These are phyloP conservation scores for Phania funesta DNA, from an alignment of 2,888 invertebrate species.

Conservation along the genomic window DNA sequence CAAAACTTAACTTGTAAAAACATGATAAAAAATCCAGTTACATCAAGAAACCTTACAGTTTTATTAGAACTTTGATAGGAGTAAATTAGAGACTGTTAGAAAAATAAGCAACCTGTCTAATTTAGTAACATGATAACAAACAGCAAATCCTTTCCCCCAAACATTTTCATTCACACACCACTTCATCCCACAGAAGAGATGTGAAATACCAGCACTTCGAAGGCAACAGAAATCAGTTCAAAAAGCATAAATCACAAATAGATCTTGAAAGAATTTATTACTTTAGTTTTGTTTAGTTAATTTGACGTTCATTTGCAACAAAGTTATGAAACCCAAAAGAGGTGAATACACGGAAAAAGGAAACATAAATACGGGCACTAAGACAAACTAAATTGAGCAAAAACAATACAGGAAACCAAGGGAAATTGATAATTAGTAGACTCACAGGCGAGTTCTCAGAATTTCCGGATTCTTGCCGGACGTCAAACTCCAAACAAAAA, in stretches of 20 bases:
- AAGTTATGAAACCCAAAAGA: not conserved
- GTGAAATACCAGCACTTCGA: not conserved
- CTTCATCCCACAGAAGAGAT: not conserved
- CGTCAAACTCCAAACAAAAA: too few relatives aligned
- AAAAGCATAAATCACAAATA: constrained; percentile 56
- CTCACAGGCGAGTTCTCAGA: too few relatives aligned
- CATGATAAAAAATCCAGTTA: not conserved
- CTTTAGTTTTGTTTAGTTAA: constrained; percentile 35
- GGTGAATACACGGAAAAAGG: not conserved
- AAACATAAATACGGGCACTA: not conserved
- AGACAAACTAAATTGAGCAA: not conserved
- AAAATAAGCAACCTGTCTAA: constrained; percentile 43
- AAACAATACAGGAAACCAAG: too few relatives aligned
- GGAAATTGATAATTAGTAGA: too few relatives aligned
- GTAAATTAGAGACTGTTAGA: not conserved
- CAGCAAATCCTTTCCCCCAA: not conserved
- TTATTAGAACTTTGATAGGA: not conserved
- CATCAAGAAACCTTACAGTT: not conserved
- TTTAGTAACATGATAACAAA: constrained; percentile 39
- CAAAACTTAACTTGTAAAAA: constrained; percentile 2
- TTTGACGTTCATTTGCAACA: constrained; percentile 5
- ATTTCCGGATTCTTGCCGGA: too few relatives aligned
- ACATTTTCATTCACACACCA: constrained; percentile 4
- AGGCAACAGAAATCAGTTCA: not conserved
- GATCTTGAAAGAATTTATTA: constrained; percentile 51